Evolutionary conservation across 2,888 invertebrate species (phyloP).

Genomic region (Rhingia rostrata): DNA sequence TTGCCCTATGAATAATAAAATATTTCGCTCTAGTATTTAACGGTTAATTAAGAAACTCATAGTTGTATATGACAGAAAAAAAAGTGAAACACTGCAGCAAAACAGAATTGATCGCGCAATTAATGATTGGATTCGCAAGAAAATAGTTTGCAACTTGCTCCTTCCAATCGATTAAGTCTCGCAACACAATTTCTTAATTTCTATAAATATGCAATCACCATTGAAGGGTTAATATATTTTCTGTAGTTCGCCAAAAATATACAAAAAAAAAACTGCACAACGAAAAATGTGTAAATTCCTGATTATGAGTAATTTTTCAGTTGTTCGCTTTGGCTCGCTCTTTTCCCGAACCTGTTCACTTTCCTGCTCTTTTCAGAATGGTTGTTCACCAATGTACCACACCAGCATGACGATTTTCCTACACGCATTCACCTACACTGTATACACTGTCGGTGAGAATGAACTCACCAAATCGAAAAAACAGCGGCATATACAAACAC

Average conservation of each 20-base stretch:
- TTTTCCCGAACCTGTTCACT: neutral
- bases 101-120: slow-evolving; percentile 52
- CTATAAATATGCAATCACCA: slow-evolving; percentile 19
- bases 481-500: slow-evolving; percentile 35
- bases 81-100: slow-evolving; percentile 2
- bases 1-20: slow-evolving; percentile 1
- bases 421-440: slow-evolving; percentile 22
- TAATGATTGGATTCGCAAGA: neutral
- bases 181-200: slow-evolving; percentile 18
- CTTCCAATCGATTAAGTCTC: slow-evolving; percentile 27
- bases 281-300: slow-evolving; percentile 58
- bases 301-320: slow-evolving; percentile 69
- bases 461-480: slow-evolving; percentile 18
- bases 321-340: slow-evolving; percentile 37
- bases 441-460: slow-evolving; percentile 39
- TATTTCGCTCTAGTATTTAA: slow-evolving; percentile 1
- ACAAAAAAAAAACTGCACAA: neutral
- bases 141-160: neutral
- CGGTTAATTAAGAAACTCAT: slow-evolving; percentile 25
- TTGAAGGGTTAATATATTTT: slow-evolving; percentile 32
- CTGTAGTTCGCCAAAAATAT: slow-evolving; percentile 26
- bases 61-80: neutral
- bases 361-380: neutral
- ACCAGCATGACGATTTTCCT: slow-evolving; percentile 1
- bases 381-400: slow-evolving; percentile 55